Base-by-base conservation (phyloP, 2,113 vertebrate species). In the Xerus inauris region DNA sequence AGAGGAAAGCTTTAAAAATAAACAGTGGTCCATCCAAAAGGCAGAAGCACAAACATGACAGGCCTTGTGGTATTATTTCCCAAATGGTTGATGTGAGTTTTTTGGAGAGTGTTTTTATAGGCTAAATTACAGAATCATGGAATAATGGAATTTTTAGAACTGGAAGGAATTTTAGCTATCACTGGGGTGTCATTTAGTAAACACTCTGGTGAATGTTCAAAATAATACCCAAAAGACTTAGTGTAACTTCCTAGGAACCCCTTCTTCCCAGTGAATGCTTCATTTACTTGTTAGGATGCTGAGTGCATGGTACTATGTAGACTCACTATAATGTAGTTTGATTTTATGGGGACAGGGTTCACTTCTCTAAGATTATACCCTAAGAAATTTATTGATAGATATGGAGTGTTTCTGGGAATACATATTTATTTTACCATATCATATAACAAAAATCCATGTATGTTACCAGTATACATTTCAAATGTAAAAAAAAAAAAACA, bases 1-100 rank as follows among this genome's bases (percentile, higher is more conserved):
- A 51, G 79, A 84, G n/a, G 57, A 96, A 96, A 95, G 69, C 35
- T 94, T 85, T 89, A 87, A 96, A 95, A 97, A 96, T 87, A 97
- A 98, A 94, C 64, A 77, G 17, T 76, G 20, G 30, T 89, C 30
- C 42, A 49, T 79, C 54, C 73, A 76, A 97, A 87, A 93, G 42
- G 67, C 54, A 94, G 89, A 89, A 93, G 79, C 45, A 87, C 30
- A 94, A 95, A 90, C 40, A 91, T 19, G 65, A 32, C 24, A 57
- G 54, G 14, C 4, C 28, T 87, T 79, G 49, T 77, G 69, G 82
- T 95, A 64, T 80, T 84, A 59, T 95, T 97, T 96, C 49, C 69
- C 90, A 75, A 96, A 91, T 86, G 77, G 26, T 49, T 71, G 26
- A 38, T 62, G 22, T 76, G 71, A 81, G 65, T 89, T 81, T 81